Evolutionary conservation across 2,113 vertebrate species (phyloP), one percentile per base, ranked within the genome.

Genomic region (Seriola dumerili): DNA sequence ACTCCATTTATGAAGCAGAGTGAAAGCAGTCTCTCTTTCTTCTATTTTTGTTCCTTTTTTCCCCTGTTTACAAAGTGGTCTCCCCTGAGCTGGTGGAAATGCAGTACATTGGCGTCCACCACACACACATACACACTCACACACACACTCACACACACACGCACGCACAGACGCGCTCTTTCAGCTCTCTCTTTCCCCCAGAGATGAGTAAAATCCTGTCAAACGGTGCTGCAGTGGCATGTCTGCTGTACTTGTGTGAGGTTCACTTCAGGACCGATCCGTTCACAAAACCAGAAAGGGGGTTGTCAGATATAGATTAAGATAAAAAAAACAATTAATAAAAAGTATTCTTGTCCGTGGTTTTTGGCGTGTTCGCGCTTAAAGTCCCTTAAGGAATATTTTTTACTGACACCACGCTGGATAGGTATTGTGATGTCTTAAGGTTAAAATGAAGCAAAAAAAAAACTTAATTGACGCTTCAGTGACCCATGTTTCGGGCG

Each of bases 1-100:
- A 85, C 90, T 95, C 94, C 95, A 96, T 96, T 88, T 91, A 74
- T 61, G 40, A 81, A 64, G 38, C n/a, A 9, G 21, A 54, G 75
- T 36, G 40, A 82, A 81, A 75, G 58, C 55, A 79, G 72, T 77
- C 14, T 69, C 72, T 86, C 6, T 11, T 42, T 52, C 8, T 58
- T 23, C 64, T 36, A 1, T 40, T 61, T 61, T 5, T 5, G 2
- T 42, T 42, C 4, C 0, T 40, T 59, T 23, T 61, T 59, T 71
- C 57, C 4, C 74, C 54, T 67, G 36, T 86, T 83, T 81, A 72
- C n/a, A 59, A 72, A 61, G 76, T 77, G 44, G 34, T 79, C 44
- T 90, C 70, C 58, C 32, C 44, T 63, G 64, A 77, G 34, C 13
- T 80, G 61, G 3, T 84, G 80, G 62, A 84, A 84, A 87, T 71